Evolutionary conservation across 2,797 vertebrate species (phyloP).

Genomic region (Vireo griseus): DNA sequence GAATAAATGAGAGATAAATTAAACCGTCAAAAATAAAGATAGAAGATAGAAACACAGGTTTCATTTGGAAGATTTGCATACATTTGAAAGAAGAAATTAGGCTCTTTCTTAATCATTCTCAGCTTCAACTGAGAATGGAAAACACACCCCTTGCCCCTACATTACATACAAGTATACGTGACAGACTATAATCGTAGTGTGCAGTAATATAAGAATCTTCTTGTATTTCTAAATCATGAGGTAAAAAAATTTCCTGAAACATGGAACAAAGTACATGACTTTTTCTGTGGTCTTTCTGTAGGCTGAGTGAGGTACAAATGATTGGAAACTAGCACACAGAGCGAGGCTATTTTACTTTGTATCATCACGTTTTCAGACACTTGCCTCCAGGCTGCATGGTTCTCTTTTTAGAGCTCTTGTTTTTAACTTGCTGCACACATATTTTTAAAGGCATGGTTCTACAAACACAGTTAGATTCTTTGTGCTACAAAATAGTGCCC

Average conservation of each 20-base stretch:
- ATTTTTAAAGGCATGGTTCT: neutral
- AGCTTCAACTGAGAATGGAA: neutral
- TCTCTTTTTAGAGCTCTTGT: neutral
- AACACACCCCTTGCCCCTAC: rapidly evolving
- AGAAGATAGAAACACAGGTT: neutral
- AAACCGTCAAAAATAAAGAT: neutral
- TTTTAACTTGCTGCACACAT: neutral
- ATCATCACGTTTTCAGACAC: neutral
- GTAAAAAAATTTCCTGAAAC: neutral
- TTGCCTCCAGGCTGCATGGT: neutral
- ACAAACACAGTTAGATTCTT: neutral
- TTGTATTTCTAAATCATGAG: neutral
- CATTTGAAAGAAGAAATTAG: neutral
- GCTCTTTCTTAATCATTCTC: neutral
- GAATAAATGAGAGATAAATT: neutral
- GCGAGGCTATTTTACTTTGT: neutral
- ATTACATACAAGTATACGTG: neutral
- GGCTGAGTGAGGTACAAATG: neutral
- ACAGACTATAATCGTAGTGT: neutral
- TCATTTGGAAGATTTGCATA: neutral
- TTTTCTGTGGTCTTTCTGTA: neutral
- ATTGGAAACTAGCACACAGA: neutral
- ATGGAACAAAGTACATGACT: neutral
- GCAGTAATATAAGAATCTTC: neutral
- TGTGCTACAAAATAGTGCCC: neutral